Conservation (phyloP, 2,797 vertebrate species). For the Sylvia borin region DNA sequence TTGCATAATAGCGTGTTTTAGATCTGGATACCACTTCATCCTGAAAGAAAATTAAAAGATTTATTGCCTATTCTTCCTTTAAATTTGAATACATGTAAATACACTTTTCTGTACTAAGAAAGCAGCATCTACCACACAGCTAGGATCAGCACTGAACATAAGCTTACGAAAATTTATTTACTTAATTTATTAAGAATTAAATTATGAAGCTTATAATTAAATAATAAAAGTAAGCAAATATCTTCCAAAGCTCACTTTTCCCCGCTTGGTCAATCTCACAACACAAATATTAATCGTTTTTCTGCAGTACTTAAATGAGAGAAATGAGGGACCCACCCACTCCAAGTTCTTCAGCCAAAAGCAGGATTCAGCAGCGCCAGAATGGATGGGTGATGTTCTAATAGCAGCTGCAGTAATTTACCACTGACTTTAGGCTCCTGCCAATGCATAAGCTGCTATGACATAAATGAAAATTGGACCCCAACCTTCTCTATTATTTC, state of each 20-base stretch:
- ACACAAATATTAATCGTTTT: background rate
- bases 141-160: background rate
- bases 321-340: background rate
- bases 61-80: background rate
- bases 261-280: background rate
- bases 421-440: background rate
- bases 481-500: background rate
- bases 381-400: background rate
- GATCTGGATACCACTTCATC: constrained; percentile 85
- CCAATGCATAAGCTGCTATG: background rate
- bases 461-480: background rate
- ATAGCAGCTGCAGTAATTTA: background rate
- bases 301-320: background rate
- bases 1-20: constrained; percentile 88
- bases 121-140: background rate
- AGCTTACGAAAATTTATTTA: background rate
- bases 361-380: background rate
- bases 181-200: background rate
- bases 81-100: background rate
- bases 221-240: background rate
- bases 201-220: background rate
- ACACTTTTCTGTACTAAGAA: background rate
- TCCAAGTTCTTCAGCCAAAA: background rate
- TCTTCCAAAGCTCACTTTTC: background rate
- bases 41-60: constrained; percentile 66